Conservation (phyloP, 1,140 invertebrate species). For the Eulimnadia texana region DNA sequence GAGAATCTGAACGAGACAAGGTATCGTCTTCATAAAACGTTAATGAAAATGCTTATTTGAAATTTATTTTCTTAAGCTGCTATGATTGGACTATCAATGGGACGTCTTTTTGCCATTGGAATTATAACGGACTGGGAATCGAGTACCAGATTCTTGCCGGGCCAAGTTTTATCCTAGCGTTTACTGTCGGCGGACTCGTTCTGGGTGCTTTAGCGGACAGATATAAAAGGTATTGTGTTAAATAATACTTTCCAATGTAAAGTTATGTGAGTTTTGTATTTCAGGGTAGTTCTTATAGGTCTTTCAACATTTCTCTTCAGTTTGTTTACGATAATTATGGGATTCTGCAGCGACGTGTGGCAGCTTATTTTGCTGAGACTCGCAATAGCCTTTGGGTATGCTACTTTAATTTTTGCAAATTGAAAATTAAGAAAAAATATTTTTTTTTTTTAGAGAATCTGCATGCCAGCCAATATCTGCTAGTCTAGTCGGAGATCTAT, state of each 20-base stretch:
- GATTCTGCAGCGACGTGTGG: slow-evolving; percentile 73
- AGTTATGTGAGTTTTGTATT: slow-evolving; percentile 11
- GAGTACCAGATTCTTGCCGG: slow-evolving; percentile 85
- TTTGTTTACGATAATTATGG: slow-evolving; percentile 63
- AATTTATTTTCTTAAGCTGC: slow-evolving; percentile 7
- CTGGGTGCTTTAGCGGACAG: slow-evolving; percentile 73
- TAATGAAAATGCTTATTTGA: not conserved
- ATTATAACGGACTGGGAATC: slow-evolving; percentile 77
- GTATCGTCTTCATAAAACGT: not conserved
- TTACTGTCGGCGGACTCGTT: slow-evolving; percentile 68
- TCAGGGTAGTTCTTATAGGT: slow-evolving; percentile 56
- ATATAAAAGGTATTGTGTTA: slow-evolving; percentile 32
- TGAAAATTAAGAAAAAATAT: slow-evolving; percentile 5
- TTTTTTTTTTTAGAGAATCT: slow-evolving; percentile 45
- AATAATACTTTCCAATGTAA: not conserved
- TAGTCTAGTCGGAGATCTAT: slow-evolving; percentile 70
- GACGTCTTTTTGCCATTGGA: slow-evolving; percentile 67
- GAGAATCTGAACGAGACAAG: slow-evolving; percentile 1
- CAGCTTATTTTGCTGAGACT: slow-evolving; percentile 73
- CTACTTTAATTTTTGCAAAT: slow-evolving; percentile 4
- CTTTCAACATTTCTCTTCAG: slow-evolving; percentile 65
- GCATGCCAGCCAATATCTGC: slow-evolving; percentile 80
- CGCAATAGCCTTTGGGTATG: slow-evolving; percentile 66
- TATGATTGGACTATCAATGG: slow-evolving; percentile 35
- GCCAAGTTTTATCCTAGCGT: slow-evolving; percentile 79